These are phyloP conservation scores for Catamblyrhynchus diadema DNA, from an alignment of 2,797 vertebrate genomes.

Conservation along the genomic window DNA sequence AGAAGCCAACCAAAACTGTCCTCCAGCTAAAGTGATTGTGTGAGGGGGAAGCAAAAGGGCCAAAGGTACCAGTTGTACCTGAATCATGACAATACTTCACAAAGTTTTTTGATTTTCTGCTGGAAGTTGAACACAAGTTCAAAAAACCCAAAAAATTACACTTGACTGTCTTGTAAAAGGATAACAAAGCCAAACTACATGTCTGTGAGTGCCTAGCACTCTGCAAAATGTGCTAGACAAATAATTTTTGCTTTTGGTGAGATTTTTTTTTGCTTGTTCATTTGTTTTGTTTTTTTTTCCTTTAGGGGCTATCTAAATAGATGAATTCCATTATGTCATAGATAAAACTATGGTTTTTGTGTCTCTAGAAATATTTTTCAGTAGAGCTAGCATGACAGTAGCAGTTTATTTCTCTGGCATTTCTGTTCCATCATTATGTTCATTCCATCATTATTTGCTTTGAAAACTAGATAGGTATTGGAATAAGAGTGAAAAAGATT, in stretches of 20 bases:
- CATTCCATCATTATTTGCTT: not conserved
- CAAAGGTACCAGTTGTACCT: not conserved
- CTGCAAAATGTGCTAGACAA: not conserved
- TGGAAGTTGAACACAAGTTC: not conserved
- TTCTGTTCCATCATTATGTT: not conserved
- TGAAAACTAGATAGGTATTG: not conserved
- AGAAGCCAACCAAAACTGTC: not conserved
- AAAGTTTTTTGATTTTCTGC: not conserved
- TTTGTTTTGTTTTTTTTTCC: not conserved
- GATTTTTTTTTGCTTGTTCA: accelerated
- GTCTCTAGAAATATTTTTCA: not conserved
- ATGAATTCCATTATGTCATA: not conserved
- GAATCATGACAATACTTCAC: not conserved
- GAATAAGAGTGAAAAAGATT: not conserved
- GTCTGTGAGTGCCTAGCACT: not conserved
- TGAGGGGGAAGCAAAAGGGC: not conserved
- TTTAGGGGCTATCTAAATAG: not conserved
- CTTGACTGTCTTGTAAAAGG: not conserved
- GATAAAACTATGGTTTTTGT: not conserved
- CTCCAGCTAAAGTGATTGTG: not conserved
- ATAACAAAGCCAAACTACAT: not conserved
- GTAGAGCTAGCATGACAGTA: not conserved
- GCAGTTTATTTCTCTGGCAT: not conserved
- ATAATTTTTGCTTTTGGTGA: not conserved
- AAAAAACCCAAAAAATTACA: not conserved